Evolutionary conservation across 2,113 vertebrate species (phyloP).

Genomic region (Oceanodroma tethys): DNA sequence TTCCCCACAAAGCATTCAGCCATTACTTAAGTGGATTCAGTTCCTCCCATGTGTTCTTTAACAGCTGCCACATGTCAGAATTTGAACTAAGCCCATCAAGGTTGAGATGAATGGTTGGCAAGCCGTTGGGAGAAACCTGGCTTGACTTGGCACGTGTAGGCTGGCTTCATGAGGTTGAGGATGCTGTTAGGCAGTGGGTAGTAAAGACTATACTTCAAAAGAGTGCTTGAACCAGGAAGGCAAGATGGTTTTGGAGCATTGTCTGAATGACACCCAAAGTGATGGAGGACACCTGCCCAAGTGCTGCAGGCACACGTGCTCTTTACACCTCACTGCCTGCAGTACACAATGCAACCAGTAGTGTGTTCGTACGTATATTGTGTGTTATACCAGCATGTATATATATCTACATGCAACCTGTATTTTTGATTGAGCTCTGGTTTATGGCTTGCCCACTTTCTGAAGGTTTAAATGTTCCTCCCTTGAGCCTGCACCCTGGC

Average conservation of each 20-base stretch:
- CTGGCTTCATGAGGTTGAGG: not conserved
- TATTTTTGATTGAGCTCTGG: not conserved
- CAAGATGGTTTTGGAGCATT: not conserved
- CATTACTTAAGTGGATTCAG: not conserved
- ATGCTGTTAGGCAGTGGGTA: not conserved
- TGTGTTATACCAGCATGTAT: not conserved
- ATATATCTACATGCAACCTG: not conserved
- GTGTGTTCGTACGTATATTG: not conserved
- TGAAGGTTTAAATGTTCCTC: not conserved
- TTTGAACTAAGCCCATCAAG: not conserved
- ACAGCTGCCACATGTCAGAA: not conserved
- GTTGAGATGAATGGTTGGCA: not conserved
- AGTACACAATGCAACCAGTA: not conserved
- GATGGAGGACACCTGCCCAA: not conserved
- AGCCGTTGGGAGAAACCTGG: not conserved
- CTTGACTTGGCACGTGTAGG: not conserved
- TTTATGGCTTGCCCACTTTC: not conserved
- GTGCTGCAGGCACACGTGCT: fast-evolving
- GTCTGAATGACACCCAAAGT: not conserved
- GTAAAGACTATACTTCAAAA: not conserved
- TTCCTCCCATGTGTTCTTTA: not conserved
- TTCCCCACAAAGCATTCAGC: not conserved
- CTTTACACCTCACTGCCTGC: not conserved
- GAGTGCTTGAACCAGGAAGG: not conserved
- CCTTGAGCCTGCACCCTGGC: not conserved